phyloP scores from a whole-genome alignment of 1,140 invertebrate genomes.

The Ylistrum balloti region DNA sequence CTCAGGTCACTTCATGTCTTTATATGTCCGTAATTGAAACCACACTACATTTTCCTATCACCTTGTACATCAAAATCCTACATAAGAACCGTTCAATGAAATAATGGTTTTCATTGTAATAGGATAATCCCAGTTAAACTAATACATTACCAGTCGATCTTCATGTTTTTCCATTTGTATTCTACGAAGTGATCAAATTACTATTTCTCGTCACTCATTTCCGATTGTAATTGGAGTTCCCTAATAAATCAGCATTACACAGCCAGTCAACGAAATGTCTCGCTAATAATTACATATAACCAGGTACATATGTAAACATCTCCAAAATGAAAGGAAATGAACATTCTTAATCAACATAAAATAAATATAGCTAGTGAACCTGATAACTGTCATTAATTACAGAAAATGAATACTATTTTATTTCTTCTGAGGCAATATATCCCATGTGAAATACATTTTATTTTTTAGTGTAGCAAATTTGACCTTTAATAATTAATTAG shows the following conservation, averaged over 20 bases:
- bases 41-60: too few relatives aligned
- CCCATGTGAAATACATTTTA: too few relatives aligned
- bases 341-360: conserved; percentile 34
- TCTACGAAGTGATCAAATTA: conserved; percentile 1
- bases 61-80: too few relatives aligned
- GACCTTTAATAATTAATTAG: too few relatives aligned
- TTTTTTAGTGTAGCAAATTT: too few relatives aligned
- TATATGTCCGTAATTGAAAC: too few relatives aligned
- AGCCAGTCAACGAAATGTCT: not conserved
- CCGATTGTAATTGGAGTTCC: not conserved
- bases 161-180: not conserved
- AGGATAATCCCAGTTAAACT: too few relatives aligned
- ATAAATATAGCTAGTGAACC: not conserved
- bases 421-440: not conserved
- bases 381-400: too few relatives aligned
- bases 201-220: conserved; percentile 9
- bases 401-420: not conserved
- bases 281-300: not conserved
- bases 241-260: not conserved
- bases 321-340: not conserved
- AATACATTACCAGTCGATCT: not conserved
- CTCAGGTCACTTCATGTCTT: too few relatives aligned
- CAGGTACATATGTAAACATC: not conserved
- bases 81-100: too few relatives aligned
- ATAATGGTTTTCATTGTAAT: too few relatives aligned